Base-by-base conservation (phyloP, 2,113 vertebrate genomes). In the Haemorhous mexicanus region DNA sequence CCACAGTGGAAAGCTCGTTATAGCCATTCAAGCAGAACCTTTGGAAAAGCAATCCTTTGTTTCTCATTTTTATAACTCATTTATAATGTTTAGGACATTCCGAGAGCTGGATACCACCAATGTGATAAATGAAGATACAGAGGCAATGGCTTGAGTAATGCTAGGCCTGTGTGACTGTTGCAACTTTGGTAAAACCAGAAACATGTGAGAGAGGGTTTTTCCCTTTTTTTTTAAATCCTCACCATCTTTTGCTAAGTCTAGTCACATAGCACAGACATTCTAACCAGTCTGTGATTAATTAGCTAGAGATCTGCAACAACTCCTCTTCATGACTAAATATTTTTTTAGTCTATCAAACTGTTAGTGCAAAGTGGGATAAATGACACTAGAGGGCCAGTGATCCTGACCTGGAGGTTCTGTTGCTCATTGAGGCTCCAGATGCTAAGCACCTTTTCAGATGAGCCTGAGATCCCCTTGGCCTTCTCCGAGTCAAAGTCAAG, bases 401-500 rank as follows among this genome's bases (percentile, higher is more conserved):
- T 96, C 94, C 99, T 99, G 98, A 99, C 99, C 99, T 99, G 98
- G 81, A 99, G 97, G 96, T 97, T 98, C 97, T 98, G 98, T 96
- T 98, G 99, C 91, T 96, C 94, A 87, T 99, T 98, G 96, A 99
- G 96, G 69, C 81, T 98, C 99, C 99, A 99, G 97, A 98, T 97
- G 78, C 97, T 96, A 56, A 99, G 98, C 32, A 91, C 97, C 96
- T 99, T 99, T 95, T 99, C 99, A 3, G 99, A 98, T 5, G 99
- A 99, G 94, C 99, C 99, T 0, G 99, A 99, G 96, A 99, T 92
- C 70, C 99, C 99, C 89, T 97, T 98, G 97, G 98, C 95, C 96
- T 96, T 97, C 92, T 95, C 76, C 1, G 97, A 92, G 97, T 99
- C 99, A 97, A 99, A 99, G 98, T 99, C 99, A 97, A 99, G 98